Conservation (phyloP, 1,140 invertebrate species). For the Mya arenaria region DNA sequence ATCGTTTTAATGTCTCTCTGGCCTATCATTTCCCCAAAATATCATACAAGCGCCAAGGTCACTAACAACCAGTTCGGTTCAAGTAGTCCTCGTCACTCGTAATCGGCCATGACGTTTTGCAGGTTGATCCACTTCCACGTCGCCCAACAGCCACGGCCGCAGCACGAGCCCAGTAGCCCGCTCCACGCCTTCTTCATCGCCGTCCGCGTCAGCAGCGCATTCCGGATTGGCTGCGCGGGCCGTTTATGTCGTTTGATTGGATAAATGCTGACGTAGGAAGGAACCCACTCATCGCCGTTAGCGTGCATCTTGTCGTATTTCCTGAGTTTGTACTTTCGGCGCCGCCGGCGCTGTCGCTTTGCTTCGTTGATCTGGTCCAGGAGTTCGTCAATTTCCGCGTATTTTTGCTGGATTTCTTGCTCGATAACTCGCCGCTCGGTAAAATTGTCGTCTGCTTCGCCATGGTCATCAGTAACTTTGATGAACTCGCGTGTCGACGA, state of each 20-base stretch:
- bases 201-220: conserved; percentile 31
- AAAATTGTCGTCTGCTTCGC: not conserved
- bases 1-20: not conserved
- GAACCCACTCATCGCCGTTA: not conserved
- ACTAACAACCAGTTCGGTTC: not conserved
- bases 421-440: conserved; percentile 2
- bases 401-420: conserved; percentile 46
- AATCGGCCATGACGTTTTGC: conserved; percentile 30
- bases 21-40: not conserved
- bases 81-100: conserved; percentile 22
- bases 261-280: conserved; percentile 5
- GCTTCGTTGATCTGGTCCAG: not conserved
- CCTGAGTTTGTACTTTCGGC: not conserved
- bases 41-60: not conserved
- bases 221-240: conserved; percentile 41
- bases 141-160: conserved; percentile 47
- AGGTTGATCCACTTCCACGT: conserved; percentile 47
- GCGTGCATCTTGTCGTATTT: not conserved
- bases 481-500: too few relatives aligned
- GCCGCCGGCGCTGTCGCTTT: not conserved
- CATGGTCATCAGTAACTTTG: too few relatives aligned
- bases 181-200: conserved; percentile 39
- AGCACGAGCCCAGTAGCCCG: conserved; percentile 40
- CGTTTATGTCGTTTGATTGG: conserved; percentile 41
- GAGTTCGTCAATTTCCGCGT: conserved; percentile 30